Evolutionary conservation across 2,113 vertebrate species (phyloP), one percentile per base, ranked within the genome.

Genomic region (Hemichromis elongatus): DNA sequence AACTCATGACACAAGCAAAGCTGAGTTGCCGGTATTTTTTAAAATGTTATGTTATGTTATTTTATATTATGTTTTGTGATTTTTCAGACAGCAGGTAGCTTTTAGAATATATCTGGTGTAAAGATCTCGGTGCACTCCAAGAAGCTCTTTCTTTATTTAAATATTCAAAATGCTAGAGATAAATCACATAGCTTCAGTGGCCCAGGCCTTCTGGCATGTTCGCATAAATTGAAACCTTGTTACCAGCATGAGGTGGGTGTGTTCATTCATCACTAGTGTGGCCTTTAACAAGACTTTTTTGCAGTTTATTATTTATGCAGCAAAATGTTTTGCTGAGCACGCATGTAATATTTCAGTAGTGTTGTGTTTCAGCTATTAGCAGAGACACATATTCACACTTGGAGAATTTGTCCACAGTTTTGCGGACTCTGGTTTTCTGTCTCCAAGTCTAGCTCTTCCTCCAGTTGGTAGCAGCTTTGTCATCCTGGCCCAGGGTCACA

Each of bases 401-500:
- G 40, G 16, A n/a, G 42, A 54, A 68, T 79, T 73, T 86, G 75
- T 35, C 7, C 56, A 18, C 42, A 73, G 68, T 47, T 19, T 75
- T 75, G 16, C 6, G 2, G 24, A 30, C 42, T 50, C 68, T 21
- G 28, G 10, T 68, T 80, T 47, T 54, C 30, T 12, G 11, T 57
- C 0, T 45, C 40, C 35, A n/a, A 10, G n/a, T 37, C 13, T 24
- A 35, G 16, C 24, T 6, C 28, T 68, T 42, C 66, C 30, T 26
- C 33, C 30, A 7, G 24, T 42, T 57, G 4, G 18, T 53, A 40
- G 50, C 77, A 14, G n/a, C 63, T 85, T 13, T 10, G 30, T 81
- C 3, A 55, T 85, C 81, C 45, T 79, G 47, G 56, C 21, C 33
- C n/a, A 2, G 42, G 81, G 56, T 90, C 81, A 54, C 83, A n/a